Conservation (phyloP, 2,888 invertebrate genomes). For the Cephus runcator region DNA sequence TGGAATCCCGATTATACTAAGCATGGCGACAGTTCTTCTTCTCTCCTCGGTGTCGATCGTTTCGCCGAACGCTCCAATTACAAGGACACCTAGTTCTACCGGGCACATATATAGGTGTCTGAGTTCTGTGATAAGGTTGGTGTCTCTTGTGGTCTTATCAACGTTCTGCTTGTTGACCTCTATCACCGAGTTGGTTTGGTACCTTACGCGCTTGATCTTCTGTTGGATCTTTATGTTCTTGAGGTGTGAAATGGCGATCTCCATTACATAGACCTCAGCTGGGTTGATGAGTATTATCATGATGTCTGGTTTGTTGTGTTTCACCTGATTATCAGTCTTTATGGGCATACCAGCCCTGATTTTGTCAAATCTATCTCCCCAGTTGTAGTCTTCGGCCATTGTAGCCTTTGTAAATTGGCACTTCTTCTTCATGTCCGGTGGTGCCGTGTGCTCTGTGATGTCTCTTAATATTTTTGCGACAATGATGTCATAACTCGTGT, state of each 20-base stretch:
- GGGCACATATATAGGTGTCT: conserved; percentile 8
- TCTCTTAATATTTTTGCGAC: conserved; percentile 4
- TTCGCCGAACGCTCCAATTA: conserved; percentile 5
- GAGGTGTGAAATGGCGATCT: conserved; percentile 19
- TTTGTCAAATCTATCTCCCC: background rate
- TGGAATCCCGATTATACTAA: background rate
- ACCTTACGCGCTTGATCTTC: conserved; percentile 13
- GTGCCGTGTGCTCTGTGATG: background rate
- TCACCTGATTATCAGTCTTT: background rate
- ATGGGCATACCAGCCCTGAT: conserved; percentile 12
- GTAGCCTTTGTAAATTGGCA: background rate
- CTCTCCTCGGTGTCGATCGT: background rate
- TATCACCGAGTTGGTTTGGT: conserved; percentile 8
- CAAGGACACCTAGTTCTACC: conserved; percentile 3
- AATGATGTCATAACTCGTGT: no score
- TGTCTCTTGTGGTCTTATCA: background rate
- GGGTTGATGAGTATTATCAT: conserved; percentile 7
- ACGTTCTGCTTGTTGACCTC: background rate
- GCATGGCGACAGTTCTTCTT: no score
- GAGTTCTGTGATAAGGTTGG: conserved; percentile 8
- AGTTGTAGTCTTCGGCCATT: background rate
- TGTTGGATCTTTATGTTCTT: conserved; percentile 24
- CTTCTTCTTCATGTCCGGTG: conserved; percentile 13
- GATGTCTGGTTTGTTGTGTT: conserved; percentile 20
- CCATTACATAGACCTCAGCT: background rate